Base-by-base conservation (phyloP, 2,888 invertebrate genomes). In the Pedicia rivosa region DNA sequence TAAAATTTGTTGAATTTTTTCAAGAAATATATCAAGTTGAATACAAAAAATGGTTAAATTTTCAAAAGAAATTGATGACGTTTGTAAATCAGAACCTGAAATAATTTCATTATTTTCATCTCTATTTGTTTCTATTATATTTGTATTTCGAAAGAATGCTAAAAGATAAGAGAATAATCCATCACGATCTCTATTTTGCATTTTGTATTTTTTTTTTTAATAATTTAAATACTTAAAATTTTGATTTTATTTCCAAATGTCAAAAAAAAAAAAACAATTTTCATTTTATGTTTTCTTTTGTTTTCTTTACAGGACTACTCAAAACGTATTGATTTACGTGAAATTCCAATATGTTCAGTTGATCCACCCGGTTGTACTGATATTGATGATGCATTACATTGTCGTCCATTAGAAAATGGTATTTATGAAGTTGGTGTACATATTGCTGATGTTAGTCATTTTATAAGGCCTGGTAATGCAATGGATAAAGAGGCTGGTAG, bases 281-380 rank as follows among this genome's bases (percentile, higher is more conserved):
- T 17, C 10, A 32, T 19, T 27, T 22, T 33, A 33, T 15, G 9
- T 35, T 35, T 34, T 41, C 35, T 36, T 40, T 33, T 22, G 24
- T 33, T 40, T 38, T 43, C 45, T 40, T 52, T 53, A 2, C 48
- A 84, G 78, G 87, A 88, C 55, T 66, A 78, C 41, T 68, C 70
- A 15, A 74, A 73, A 47, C 72, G 97, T 15, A 74, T 73, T 8
- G 94, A 98, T 57, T 65, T 98, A 2, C 74, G 95, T 9, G 69
- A 83, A 37, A 56, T 91, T 4, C 74, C 77, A 50, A 76, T 98
- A 29, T 97, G 94, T 53, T 94, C 92, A 0, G 94, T 97, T 1
- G 95, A 97, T 68, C 97, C 97, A 3, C 91, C 92, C 0, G 97
- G 97, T 1, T 98, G 97, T 57, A 98, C 97, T 0, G 98, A 98